A percentile compares a stretch with the other conserved stretches of the same genome.
Evolutionary conservation across 1,140 invertebrate species (phyloP).

Genomic region (Drosophila pectinifera): DNA sequence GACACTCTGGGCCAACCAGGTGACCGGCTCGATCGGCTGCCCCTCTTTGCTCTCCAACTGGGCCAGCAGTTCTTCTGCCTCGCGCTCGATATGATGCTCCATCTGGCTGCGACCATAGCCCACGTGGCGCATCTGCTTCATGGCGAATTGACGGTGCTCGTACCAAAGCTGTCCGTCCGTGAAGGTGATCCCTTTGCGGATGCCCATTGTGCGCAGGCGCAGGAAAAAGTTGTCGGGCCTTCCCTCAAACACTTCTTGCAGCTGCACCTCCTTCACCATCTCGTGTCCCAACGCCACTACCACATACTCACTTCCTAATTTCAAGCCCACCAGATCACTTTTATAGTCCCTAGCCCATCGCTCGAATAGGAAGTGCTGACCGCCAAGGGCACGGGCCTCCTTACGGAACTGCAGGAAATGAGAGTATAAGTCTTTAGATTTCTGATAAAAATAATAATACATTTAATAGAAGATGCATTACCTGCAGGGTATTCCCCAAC

Average conservation of each 20-base stretch:
- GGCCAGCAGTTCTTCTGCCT: slow-evolving; percentile 86
- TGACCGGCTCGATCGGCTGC: slow-evolving; percentile 71
- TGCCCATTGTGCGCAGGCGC: slow-evolving; percentile 89
- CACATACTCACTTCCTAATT: slow-evolving; percentile 87
- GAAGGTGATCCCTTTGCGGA: slow-evolving; percentile 89
- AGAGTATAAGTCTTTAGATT: neutral
- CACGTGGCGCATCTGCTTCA: slow-evolving; percentile 89
- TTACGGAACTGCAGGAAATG: slow-evolving; percentile 85
- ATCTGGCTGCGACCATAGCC: slow-evolving; percentile 91
- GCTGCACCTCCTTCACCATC: slow-evolving; percentile 87
- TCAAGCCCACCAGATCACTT: slow-evolving; percentile 88
- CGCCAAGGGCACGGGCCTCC: slow-evolving; percentile 86
- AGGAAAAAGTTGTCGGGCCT: slow-evolving; percentile 91
- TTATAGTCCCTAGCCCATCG: slow-evolving; percentile 87
- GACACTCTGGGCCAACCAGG: slow-evolving; percentile 87
- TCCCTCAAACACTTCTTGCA: slow-evolving; percentile 89
- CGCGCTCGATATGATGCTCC: slow-evolving; percentile 89
- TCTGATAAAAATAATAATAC: neutral
- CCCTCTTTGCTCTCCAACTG: slow-evolving; percentile 85
- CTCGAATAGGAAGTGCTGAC: slow-evolving; percentile 88
- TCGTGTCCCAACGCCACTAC: slow-evolving; percentile 88
- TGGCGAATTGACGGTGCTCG: slow-evolving; percentile 90
- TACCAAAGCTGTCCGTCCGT: slow-evolving; percentile 91
- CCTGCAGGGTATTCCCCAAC: slow-evolving; percentile 87
- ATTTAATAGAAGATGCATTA: neutral